Conservation (phyloP, 2,113 vertebrate species). For the Calidris pygmaea region DNA sequence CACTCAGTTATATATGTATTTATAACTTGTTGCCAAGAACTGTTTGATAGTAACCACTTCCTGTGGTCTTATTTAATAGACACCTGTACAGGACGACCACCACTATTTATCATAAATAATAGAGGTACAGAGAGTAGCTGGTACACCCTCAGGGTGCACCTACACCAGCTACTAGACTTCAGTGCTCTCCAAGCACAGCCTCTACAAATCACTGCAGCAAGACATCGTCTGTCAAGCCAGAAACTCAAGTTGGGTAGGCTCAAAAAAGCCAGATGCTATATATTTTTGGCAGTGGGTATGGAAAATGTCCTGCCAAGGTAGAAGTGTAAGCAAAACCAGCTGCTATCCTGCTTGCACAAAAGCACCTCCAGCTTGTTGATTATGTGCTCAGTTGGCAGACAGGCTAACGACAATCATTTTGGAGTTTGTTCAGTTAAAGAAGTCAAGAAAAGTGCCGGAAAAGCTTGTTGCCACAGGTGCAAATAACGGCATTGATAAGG, state of each 20-base stretch:
- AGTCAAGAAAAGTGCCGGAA: conserved; percentile 25
- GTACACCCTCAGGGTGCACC: background rate
- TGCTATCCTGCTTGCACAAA: conserved; percentile 46
- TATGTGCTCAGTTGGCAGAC: conserved; percentile 3
- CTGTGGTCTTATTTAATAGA: background rate
- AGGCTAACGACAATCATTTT: background rate
- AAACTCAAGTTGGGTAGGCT: conserved; percentile 5
- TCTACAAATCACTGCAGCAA: background rate
- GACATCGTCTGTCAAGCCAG: background rate
- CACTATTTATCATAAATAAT: background rate
- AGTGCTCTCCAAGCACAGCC: background rate
- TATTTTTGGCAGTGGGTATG: conserved; percentile 34
- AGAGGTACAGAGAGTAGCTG: background rate
- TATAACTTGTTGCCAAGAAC: background rate
- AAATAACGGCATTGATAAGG: background rate
- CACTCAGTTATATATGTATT: background rate
- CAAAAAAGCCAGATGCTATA: conserved; percentile 12
- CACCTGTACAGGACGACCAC: background rate
- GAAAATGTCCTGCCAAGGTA: conserved; percentile 60
- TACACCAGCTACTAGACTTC: background rate
- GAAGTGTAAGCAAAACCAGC: conserved; percentile 54
- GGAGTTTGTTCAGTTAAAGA: background rate
- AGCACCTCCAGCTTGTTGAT: conserved; percentile 43
- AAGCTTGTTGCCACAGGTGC: conserved; percentile 41
- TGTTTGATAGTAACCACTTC: background rate